Conservation (phyloP, 2,888 invertebrate genomes). For the Amorpha juglandis region DNA sequence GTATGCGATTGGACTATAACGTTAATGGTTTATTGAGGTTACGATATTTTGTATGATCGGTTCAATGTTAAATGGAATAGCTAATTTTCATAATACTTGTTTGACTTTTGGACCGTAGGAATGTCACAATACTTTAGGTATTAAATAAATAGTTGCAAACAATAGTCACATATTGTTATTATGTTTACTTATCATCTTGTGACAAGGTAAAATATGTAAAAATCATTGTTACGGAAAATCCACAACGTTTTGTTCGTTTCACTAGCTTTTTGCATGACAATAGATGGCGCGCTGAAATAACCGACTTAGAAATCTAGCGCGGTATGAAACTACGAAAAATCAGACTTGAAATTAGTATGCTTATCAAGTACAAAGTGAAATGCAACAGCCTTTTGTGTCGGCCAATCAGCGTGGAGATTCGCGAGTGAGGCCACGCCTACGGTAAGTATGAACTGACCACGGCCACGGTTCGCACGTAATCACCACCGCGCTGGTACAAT, state of each 20-base stretch:
- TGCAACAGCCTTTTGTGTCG: constrained; percentile 68
- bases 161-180: neutral
- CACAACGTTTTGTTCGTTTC: neutral
- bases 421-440: constrained; percentile 72
- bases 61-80: constrained; percentile 4
- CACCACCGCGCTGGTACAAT: constrained; percentile 33
- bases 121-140: neutral
- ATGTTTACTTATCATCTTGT: constrained; percentile 26
- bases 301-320: constrained; percentile 8
- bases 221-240: constrained; percentile 26
- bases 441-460: constrained; percentile 54
- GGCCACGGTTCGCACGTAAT: constrained; percentile 45
- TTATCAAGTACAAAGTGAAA: constrained; percentile 67
- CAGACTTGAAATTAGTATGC: constrained; percentile 63
- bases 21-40: constrained; percentile 47
- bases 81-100: neutral
- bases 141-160: neutral
- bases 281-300: neutral
- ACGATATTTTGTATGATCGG: constrained; percentile 29
- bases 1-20: constrained; percentile 45
- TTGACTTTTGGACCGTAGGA: neutral
- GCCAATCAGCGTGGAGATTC: constrained; percentile 64
- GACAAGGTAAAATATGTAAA: constrained; percentile 29
- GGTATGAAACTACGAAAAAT: constrained; percentile 45
- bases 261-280: neutral